phyloP scores from a whole-genome alignment of 2,888 invertebrate species.

The Drosophila heteroneura region DNA sequence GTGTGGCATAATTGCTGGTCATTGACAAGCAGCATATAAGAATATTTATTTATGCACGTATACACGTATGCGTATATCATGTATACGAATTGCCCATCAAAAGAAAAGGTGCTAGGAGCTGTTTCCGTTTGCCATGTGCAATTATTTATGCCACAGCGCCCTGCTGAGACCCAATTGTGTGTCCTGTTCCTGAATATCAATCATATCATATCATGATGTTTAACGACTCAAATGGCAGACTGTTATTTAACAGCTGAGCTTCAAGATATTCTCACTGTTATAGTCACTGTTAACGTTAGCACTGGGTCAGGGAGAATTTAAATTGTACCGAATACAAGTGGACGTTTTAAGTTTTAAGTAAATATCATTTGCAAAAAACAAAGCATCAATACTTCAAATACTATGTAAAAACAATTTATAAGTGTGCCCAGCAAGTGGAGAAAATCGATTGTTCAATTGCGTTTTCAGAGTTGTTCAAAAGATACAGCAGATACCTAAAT shows the following conservation, averaged over 20 bases:
- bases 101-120: conserved; percentile 14
- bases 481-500: background rate
- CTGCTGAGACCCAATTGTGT: background rate
- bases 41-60: background rate
- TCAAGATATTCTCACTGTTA: background rate
- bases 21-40: conserved; percentile 38
- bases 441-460: background rate
- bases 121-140: conserved; percentile 15
- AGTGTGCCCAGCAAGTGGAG: background rate
- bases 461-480: background rate
- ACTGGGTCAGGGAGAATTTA: background rate
- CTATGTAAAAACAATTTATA: background rate
- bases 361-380: background rate
- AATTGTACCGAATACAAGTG: background rate
- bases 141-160: conserved; percentile 2
- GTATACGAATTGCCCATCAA: background rate
- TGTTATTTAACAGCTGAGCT: background rate
- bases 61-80: background rate
- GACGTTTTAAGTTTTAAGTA: background rate
- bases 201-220: background rate
- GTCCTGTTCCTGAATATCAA: background rate
- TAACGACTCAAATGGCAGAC: background rate
- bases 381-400: background rate
- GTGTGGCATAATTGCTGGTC: conserved; percentile 40
- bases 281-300: background rate